Base-by-base conservation (phyloP, 2,888 invertebrate genomes). In the Drosophila acutilabella region DNA sequence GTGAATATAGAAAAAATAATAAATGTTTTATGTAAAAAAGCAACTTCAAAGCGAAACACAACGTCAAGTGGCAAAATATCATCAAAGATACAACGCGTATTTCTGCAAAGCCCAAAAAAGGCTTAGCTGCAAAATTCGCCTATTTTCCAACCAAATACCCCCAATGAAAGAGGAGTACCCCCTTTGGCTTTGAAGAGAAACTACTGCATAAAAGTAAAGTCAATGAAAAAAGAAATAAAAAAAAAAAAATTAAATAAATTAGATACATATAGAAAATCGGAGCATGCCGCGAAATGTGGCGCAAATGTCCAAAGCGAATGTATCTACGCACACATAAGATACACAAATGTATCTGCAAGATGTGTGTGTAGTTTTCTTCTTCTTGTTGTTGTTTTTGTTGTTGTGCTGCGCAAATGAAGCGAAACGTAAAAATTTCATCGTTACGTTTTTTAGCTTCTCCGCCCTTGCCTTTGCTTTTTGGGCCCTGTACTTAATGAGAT, bases 401-500 rank as follows among this genome's bases (percentile, higher is more conserved):
- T 74, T 78, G 68, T 64, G 72, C 69, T 47, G 78, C 80, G 80
- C 87, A 88, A 90, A 90, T 90, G 91, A 90, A 88, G 90, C 91
- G 90, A 81, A 88, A 88, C 91, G 88, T 59, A 61, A 66, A 73
- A 74, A 68, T 73, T 77, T 72, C 18, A 51, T 33, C 72, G 59
- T 62, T 57, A 67, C 59, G 66, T 75, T 83, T 71, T 75, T 80
- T 71, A 70, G 68, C 71, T 68, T 59, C 58, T 52, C 72, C 61
- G 77, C 78, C 69, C 69, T 78, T 69, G 82, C 58, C 61, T 62
- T 65, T 65, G 42, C 40, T 44, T 56, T 52, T 59, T 36, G 8
- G 30, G 6, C 30, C 30, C 30, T 30, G 30, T 30, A 30, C 30
- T 30, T 8, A 8, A 30, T 0, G 2, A 8, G 7, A 8, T 1